Evolutionary conservation across 2,888 invertebrate species (phyloP), one percentile per base, ranked within the genome.

Genomic region (Nomada fabriciana): DNA sequence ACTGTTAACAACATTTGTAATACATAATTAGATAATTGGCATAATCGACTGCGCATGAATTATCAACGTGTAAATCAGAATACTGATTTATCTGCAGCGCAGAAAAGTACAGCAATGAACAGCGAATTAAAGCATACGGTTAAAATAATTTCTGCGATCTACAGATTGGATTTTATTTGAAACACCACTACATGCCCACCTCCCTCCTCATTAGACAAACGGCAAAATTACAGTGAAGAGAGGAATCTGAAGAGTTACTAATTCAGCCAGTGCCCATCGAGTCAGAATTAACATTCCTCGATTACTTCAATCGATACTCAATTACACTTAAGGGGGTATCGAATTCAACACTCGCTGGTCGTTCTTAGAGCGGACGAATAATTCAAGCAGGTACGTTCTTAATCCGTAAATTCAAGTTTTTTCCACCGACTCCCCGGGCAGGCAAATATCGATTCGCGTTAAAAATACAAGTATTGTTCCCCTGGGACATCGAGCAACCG

Each of bases 391-490:
- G 11, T n/a, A 15, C 42, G 13, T 67, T 63, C 50, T 55, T 52
- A 25, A 10, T 2, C 18, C 23, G 55, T 13, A 78, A 71, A 80
- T 80, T 80, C 57, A 50, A 57, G 71, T 71, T 29, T 64, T 52
- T 0, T 7, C 23, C 57, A 57, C 25, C 47, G 43, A 25, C 20
- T 9, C 13, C 2, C n/a, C 42, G 3, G n/a, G n/a, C 55, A 11
- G 25, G 25, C 7, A 23, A 25, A 15, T 77, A 80, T 80, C 80
- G 80, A 78, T 80, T 78, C 61, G 25, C 72, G 5, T 55, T 80
- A 80, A 78, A 80, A 78, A 80, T 78, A 78, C 80, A 71, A 71
- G 61, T 59, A 80, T 68, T 78, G 67, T 63, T 72, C 55, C 1
- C 55, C 4, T 0, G 67, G 43, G 55, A 55, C 52, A 18, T 11